A percentile compares a stretch with the other conserved stretches of the same genome.
Conservation (phyloP, 2,113 vertebrate genomes). For the Oreotrochilus melanogaster region DNA sequence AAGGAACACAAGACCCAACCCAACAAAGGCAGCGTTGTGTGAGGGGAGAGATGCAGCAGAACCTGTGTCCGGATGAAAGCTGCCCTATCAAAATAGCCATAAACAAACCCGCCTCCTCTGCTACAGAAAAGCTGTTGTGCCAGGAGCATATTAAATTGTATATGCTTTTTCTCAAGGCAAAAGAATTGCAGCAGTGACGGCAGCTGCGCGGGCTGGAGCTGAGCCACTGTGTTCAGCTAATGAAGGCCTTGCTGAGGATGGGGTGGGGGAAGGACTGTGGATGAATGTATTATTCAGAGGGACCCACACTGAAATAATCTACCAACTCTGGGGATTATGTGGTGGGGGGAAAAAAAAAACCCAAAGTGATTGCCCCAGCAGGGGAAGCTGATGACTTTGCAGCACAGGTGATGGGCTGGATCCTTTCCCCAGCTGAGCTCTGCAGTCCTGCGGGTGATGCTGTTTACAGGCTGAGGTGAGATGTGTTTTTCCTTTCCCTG, state of each 20-base stretch:
- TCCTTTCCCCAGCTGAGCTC: neutral
- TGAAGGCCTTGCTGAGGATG: slow-evolving; percentile 43
- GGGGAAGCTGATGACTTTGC: neutral
- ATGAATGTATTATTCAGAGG: slow-evolving; percentile 68
- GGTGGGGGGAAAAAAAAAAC: neutral
- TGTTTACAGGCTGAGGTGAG: neutral
- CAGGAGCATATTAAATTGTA: slow-evolving; percentile 74
- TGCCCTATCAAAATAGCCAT: slow-evolving; percentile 58
- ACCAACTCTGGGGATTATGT: neutral
- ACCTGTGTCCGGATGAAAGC: slow-evolving; percentile 65
- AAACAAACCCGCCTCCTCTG: slow-evolving; percentile 67
- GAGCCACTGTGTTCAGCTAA: slow-evolving; percentile 28
- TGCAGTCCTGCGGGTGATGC: accelerated
- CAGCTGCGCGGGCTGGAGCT: slow-evolving; percentile 68
- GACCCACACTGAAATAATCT: slow-evolving; percentile 28
- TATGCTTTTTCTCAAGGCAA: slow-evolving; percentile 73
- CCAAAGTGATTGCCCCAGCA: accelerated
- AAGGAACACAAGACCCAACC: neutral
- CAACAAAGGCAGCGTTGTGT: slow-evolving; percentile 5
- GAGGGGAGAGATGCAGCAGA: slow-evolving; percentile 20
- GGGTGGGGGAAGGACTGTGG: slow-evolving; percentile 50
- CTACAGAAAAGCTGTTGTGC: slow-evolving; percentile 64
- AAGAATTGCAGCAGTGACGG: slow-evolving; percentile 71
- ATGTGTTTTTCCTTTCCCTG: neutral
- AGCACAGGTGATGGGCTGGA: neutral